Evolutionary conservation across 2,113 vertebrate genomes (phyloP), one percentile per base, ranked within the genome.

Genomic region (Austrofundulus limnaeus): DNA sequence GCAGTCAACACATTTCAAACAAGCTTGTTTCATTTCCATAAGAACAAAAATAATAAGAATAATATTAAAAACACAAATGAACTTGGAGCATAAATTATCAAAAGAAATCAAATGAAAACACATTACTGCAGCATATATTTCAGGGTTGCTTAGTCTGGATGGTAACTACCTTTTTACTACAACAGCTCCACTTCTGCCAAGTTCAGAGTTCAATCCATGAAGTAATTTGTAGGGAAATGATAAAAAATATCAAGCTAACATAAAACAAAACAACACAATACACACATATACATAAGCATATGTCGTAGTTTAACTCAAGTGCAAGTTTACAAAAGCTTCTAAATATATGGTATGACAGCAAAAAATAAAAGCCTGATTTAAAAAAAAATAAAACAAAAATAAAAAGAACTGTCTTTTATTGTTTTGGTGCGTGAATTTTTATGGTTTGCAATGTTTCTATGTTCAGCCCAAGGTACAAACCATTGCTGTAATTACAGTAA

Each of bases 141-240:
- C 89, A 93, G 90, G 91, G 90, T 92, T 89, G 89, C 88, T 91
- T 92, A 89, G 86, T 91, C 90, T 84, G 83, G 90, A 90, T 90
- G 85, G 87, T 87, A 87, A 89, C 89, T 88, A 90, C 79, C 87
- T 80, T 92, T 82, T 92, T 81, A 92, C 92, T 90, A 91, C 87
- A 90, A 92, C 92, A 90, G 92, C 88, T 90, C 83, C 76, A 88
- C 87, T 85, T 89, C 83, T 85, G 91, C 88, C 89, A 86, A 75
- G 89, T 88, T 90, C 71, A 78, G 47, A 76, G 70, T 63, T 79
- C 70, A 60, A 84, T 75, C 79, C 74, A 66, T 77, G 75, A 82
- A n/a, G n/a, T n/a, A n/a, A 58, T 79, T 75, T 57, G 62, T 75
- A 80, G 75, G 85, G 73, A 72, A 76, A 82, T 75, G 63, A 77